A percentile compares a stretch with the other conserved stretches of the same genome.
phyloP scores from a whole-genome alignment of 2,797 vertebrate genomes.

The Thunnus albacares region DNA sequence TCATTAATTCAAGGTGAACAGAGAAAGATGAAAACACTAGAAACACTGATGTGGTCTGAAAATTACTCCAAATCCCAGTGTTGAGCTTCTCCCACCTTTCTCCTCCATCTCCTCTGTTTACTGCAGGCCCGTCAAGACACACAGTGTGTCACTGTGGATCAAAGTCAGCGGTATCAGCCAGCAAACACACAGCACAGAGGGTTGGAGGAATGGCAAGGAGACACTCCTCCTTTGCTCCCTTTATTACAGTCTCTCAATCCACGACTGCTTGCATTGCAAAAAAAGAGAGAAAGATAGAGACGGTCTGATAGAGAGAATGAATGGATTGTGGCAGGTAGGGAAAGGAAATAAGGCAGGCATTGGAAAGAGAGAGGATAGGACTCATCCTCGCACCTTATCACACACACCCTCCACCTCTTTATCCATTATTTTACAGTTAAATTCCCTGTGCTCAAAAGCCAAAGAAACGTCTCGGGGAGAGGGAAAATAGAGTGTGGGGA shows the following conservation, averaged over 20 bases:
- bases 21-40: not conserved
- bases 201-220: conserved; percentile 38
- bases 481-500: conserved; percentile 13
- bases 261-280: conserved; percentile 31
- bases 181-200: conserved; percentile 51
- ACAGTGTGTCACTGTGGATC: conserved; percentile 69
- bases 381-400: conserved; percentile 29
- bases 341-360: conserved; percentile 26
- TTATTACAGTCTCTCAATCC: conserved; percentile 55
- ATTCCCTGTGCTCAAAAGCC: conserved; percentile 43
- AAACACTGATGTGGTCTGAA: conserved; percentile 25
- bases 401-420: conserved; percentile 1
- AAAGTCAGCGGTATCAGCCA: conserved; percentile 66
- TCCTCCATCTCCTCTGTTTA: conserved; percentile 41
- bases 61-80: conserved; percentile 34
- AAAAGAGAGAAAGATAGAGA: conserved; percentile 28
- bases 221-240: conserved; percentile 50
- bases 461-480: conserved; percentile 38
- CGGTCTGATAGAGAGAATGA: conserved; percentile 22
- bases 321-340: conserved; percentile 28
- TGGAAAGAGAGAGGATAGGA: conserved; percentile 10
- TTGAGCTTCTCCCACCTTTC: not conserved
- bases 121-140: conserved; percentile 63
- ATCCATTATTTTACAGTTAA: conserved; percentile 54
- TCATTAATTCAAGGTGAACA: conserved; percentile 11